A percentile compares a stretch with the other conserved stretches of the same genome.
Conservation (phyloP, 2,797 vertebrate species). For the Margarornis squamiger region DNA sequence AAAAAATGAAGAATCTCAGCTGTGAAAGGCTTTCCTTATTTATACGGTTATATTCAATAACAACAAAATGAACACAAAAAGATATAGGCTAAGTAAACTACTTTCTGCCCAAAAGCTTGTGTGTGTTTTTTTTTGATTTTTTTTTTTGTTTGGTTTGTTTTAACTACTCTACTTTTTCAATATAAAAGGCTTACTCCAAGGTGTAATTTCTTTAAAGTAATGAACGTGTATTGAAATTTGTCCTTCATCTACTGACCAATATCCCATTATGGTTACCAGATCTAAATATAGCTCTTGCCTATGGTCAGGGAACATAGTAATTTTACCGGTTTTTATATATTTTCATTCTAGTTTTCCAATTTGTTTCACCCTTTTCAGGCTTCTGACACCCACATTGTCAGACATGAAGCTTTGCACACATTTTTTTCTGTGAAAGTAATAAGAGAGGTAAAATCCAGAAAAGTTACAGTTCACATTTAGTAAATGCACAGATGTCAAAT, state of each 20-base stretch:
- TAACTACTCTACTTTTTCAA: constrained; percentile 40
- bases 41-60: neutral
- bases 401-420: constrained; percentile 2
- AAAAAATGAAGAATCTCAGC: neutral
- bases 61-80: neutral
- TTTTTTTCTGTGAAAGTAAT: constrained; percentile 34
- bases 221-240: constrained; percentile 54
- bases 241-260: constrained; percentile 59
- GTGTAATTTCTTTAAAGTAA: constrained; percentile 57
- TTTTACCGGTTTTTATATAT: constrained; percentile 63
- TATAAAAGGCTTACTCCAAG: constrained; percentile 42
- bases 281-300: constrained; percentile 60
- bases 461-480: neutral
- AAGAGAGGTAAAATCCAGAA: constrained; percentile 12
- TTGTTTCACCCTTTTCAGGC: constrained; percentile 61
- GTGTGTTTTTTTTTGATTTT: neutral
- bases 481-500: neutral
- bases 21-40: neutral
- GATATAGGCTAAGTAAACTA: neutral
- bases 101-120: neutral
- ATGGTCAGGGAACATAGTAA: constrained; percentile 46
- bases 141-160: neutral
- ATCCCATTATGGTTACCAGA: constrained; percentile 59
- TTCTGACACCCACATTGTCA: constrained; percentile 63
- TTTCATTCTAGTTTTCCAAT: constrained; percentile 67